These are phyloP conservation scores for Dendrophyllia cribrosa DNA, from an alignment of 64 coral and sea anemone species.

Conservation along the genomic window DNA sequence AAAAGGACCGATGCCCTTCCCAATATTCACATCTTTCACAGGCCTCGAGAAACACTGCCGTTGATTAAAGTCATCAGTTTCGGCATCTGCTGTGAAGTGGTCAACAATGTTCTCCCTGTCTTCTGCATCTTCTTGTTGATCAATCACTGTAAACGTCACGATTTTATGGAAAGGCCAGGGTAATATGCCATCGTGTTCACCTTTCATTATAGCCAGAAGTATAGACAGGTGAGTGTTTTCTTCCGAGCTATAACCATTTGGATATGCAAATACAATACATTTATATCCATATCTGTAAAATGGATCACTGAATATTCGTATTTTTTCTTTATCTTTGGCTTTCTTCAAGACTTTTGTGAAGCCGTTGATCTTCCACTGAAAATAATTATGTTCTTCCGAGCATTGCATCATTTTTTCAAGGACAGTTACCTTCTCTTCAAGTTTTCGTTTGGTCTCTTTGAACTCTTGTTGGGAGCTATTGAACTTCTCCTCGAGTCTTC, in stretches of 20 bases:
- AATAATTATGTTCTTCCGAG: too few relatives aligned
- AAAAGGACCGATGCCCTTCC: not conserved
- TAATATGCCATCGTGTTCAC: not conserved
- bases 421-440: not conserved
- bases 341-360: not conserved
- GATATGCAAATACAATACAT: slow-evolving; percentile 40
- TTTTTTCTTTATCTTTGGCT: not conserved
- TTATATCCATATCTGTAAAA: slow-evolving; percentile 83
- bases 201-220: not conserved
- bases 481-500: not conserved
- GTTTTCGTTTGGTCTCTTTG: not conserved
- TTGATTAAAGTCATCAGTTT: too few relatives aligned
- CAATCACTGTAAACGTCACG: not conserved
- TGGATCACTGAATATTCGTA: not conserved
- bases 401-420: not conserved
- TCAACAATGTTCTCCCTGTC: not conserved
- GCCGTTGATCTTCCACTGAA: not conserved
- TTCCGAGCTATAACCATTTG: slow-evolving; percentile 59
- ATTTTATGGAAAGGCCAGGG: slow-evolving; percentile 1
- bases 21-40: not conserved
- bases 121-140: not conserved
- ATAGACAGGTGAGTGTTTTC: slow-evolving; percentile 47
- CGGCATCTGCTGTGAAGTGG: too few relatives aligned
- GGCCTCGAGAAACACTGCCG: not conserved
- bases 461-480: not conserved